Percentiles rank a stretch among this genome's conserved stretches.
Conservation (phyloP, 2,113 vertebrate species). For the Aegithalos caudatus region DNA sequence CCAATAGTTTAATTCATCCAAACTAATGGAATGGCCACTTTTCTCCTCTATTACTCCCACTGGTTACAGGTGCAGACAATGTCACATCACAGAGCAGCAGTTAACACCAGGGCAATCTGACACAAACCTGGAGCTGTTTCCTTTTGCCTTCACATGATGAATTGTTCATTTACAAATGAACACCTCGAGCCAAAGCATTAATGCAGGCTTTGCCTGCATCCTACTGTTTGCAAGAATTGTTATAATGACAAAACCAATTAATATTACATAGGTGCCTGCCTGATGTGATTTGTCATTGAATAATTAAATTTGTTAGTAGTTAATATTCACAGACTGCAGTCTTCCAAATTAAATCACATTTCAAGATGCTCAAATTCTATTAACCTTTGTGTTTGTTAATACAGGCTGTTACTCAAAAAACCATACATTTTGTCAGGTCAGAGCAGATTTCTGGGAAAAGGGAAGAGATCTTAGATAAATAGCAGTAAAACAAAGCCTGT, state of each 20-base stretch:
- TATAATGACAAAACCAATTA: conserved; percentile 8
- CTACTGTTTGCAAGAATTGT: conserved; percentile 5
- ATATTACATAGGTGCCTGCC: background rate
- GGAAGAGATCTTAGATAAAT: background rate
- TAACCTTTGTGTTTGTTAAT: conserved; percentile 53
- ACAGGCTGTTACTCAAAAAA: conserved; percentile 10
- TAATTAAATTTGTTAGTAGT: conserved; percentile 56
- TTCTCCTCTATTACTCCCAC: background rate
- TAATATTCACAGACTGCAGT: conserved; percentile 30
- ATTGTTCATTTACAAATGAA: conserved; percentile 62
- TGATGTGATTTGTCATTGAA: conserved; percentile 46
- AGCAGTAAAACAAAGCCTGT: background rate
- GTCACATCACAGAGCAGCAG: conserved; percentile 6
- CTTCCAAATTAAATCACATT: conserved; percentile 63
- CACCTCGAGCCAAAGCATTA: conserved; percentile 47
- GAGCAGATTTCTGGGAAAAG: background rate
- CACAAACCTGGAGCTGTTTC: conserved; percentile 25
- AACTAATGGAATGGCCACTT: background rate
- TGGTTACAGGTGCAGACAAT: background rate
- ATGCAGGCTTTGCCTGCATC: background rate
- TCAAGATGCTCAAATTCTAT: conserved; percentile 50
- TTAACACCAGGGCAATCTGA: background rate
- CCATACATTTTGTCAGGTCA: background rate
- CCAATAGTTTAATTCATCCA: background rate
- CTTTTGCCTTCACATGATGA: conserved; percentile 7